Conservation (phyloP, 2,113 vertebrate genomes). For the Paramisgurnus dabryanus region DNA sequence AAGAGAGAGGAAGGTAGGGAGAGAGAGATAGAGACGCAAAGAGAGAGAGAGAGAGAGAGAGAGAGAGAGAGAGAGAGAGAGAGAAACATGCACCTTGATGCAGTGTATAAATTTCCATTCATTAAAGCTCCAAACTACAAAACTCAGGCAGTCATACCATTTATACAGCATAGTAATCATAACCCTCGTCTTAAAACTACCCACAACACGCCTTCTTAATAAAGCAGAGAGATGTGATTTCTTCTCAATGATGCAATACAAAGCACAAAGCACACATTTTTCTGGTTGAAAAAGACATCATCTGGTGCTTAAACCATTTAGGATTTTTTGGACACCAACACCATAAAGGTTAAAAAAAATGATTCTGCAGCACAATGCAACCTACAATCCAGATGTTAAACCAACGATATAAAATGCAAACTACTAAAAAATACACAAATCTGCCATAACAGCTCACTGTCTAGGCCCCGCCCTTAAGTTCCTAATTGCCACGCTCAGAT, state of each 20-base stretch:
- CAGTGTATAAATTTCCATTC: slow-evolving; percentile 37
- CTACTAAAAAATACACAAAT: too few species aligned
- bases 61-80: background rate
- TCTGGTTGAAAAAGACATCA: background rate
- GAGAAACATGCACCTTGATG: background rate
- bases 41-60: background rate
- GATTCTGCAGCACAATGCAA: too few species aligned
- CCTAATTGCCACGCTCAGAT: background rate
- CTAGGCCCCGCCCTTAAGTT: background rate
- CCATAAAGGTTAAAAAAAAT: too few species aligned
- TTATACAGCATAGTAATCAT: background rate
- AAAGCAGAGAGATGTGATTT: background rate
- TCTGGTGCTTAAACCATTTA: background rate
- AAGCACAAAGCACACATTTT: background rate
- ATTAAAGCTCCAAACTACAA: slow-evolving; percentile 12
- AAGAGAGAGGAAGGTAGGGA: background rate
- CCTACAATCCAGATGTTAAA: too few species aligned
- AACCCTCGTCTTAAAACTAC: background rate
- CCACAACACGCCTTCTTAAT: background rate
- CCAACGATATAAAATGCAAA: too few species aligned
- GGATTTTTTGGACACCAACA: too few species aligned
- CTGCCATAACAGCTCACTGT: too few species aligned
- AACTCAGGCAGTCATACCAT: background rate
- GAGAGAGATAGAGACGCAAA: background rate
- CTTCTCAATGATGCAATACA: background rate